Conservation (phyloP, 1,140 invertebrate genomes). For the Cylas formicarius region DNA sequence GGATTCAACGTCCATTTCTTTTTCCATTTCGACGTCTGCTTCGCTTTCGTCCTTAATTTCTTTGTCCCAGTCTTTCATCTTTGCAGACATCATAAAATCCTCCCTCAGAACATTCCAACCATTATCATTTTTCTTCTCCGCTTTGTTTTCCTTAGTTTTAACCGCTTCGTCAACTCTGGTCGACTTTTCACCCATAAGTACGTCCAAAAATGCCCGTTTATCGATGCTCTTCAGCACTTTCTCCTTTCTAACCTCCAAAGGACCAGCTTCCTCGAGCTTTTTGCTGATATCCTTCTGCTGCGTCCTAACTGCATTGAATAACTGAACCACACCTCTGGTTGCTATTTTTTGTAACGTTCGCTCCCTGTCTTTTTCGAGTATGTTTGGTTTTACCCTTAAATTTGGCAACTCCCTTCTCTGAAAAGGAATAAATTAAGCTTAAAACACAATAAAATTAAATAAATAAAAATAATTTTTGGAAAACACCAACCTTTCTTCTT, state of each 20-base stretch:
- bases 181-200: constrained; percentile 68
- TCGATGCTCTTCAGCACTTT: constrained; percentile 75
- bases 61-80: constrained; percentile 88
- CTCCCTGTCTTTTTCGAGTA: constrained; percentile 66
- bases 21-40: constrained; percentile 19
- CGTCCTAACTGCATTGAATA: constrained; percentile 83
- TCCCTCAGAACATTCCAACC: constrained; percentile 56
- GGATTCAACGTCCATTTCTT: constrained; percentile 19
- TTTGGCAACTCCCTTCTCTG: constrained; percentile 56
- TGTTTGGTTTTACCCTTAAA: constrained; percentile 65
- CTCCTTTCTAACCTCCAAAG: constrained; percentile 73
- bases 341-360: constrained; percentile 72
- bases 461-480: neutral
- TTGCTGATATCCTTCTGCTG: constrained; percentile 74
- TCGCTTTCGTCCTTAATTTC: constrained; percentile 47
- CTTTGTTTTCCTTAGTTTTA: constrained; percentile 35
- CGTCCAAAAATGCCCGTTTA: constrained; percentile 74
- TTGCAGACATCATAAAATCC: constrained; percentile 82
- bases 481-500: constrained; percentile 41
- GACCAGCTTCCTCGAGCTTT: constrained; percentile 64
- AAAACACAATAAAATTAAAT: constrained; percentile 13
- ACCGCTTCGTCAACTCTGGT: constrained; percentile 46
- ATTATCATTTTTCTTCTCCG: constrained; percentile 41
- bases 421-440: constrained; percentile 33
- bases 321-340: constrained; percentile 83